Evolutionary conservation across 2,797 vertebrate species (phyloP).

Genomic region (Serranus cabrilla): DNA sequence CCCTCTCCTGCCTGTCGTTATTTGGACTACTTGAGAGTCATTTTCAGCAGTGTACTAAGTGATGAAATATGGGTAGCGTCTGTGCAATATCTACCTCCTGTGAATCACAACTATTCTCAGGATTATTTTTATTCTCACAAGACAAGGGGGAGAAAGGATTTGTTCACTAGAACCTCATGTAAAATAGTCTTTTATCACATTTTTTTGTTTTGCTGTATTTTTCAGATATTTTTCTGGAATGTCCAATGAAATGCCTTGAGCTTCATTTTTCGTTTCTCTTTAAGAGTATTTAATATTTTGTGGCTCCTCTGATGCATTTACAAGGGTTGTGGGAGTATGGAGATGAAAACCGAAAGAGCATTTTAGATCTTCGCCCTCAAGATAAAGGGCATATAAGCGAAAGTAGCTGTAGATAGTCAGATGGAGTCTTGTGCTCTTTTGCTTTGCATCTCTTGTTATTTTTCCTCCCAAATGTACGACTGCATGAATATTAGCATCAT

Average conservation of each 20-base stretch:
- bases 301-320: slow-evolving; percentile 76
- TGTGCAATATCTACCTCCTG: slow-evolving; percentile 82
- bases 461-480: slow-evolving; percentile 75
- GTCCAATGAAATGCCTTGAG: slow-evolving; percentile 64
- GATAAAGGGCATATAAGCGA: slow-evolving; percentile 77
- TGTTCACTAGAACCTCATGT: slow-evolving; percentile 62
- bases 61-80: slow-evolving; percentile 85
- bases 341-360: slow-evolving; percentile 79
- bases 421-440: slow-evolving; percentile 74
- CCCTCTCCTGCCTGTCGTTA: slow-evolving; percentile 74
- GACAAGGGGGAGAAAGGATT: slow-evolving; percentile 52
- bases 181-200: slow-evolving; percentile 55
- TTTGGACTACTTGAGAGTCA: slow-evolving; percentile 78
- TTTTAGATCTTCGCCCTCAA: slow-evolving; percentile 80
- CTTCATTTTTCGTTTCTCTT: slow-evolving; percentile 64
- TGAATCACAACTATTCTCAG: slow-evolving; percentile 80
- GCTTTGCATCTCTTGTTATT: slow-evolving; percentile 74
- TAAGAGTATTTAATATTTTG: slow-evolving; percentile 72
- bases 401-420: slow-evolving; percentile 64
- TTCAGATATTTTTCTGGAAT: slow-evolving; percentile 45
- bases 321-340: slow-evolving; percentile 78
- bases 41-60: slow-evolving; percentile 82
- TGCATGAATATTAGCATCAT: slow-evolving; percentile 80
- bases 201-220: slow-evolving; percentile 60
- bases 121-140: slow-evolving; percentile 77